These are phyloP conservation scores for Bostrychus sinensis DNA, from an alignment of 2,113 vertebrate genomes.

Conservation along the genomic window DNA sequence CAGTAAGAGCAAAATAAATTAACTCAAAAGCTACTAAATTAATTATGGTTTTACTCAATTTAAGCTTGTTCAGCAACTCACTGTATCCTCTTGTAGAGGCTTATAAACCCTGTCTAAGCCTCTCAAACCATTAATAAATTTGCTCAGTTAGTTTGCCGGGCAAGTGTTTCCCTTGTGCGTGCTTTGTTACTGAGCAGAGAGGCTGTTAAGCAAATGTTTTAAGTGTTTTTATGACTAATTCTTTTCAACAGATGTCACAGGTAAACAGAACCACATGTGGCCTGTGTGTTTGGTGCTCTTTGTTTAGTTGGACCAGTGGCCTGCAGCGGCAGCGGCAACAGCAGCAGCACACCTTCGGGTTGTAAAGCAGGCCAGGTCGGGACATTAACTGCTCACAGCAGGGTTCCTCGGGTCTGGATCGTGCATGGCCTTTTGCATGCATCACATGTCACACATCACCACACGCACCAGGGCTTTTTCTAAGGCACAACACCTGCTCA, in stretches of 20 bases:
- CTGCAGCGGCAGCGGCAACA: slow-evolving; percentile 14
- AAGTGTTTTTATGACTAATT: slow-evolving; percentile 45
- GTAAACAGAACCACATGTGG: slow-evolving; percentile 77
- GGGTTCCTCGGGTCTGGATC: slow-evolving; percentile 59
- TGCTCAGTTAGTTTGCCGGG: slow-evolving; percentile 11
- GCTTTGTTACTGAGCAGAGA: slow-evolving; percentile 41
- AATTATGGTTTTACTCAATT: neutral
- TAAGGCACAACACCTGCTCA: slow-evolving; percentile 59
- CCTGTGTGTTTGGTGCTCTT: slow-evolving; percentile 22
- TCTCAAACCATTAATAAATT: slow-evolving; percentile 1
- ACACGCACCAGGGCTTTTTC: slow-evolving; percentile 24
- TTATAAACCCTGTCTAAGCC: neutral
- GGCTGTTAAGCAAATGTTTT: slow-evolving; percentile 37
- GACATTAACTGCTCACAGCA: slow-evolving; percentile 58
- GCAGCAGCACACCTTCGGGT: slow-evolving; percentile 55
- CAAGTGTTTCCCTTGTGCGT: slow-evolving; percentile 29
- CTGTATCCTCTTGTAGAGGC: too few relatives aligned
- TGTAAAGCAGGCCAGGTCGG: slow-evolving; percentile 57
- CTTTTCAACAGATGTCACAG: slow-evolving; percentile 56
- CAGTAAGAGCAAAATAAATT: neutral
- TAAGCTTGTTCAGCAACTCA: too few relatives aligned
- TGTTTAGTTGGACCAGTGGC: slow-evolving; percentile 61
- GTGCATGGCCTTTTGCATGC: slow-evolving; percentile 45
- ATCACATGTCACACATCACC: slow-evolving; percentile 31
- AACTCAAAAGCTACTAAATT: neutral